phyloP scores from a whole-genome alignment of 2,113 vertebrate genomes.

The Xiphorhynchus elegans region DNA sequence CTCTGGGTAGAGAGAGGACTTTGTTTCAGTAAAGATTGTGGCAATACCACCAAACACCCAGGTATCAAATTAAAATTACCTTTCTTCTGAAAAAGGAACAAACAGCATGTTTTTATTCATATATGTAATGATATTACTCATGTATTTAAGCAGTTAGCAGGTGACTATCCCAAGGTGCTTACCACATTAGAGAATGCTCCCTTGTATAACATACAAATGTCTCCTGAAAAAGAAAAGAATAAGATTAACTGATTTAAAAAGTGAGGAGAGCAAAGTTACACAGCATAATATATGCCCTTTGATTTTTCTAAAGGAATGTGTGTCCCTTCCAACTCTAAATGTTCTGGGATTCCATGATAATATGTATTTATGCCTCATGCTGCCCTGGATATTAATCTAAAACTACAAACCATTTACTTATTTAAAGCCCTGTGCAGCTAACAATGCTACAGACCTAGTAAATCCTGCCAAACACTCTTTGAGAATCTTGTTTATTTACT shows the following conservation, averaged over 20 bases:
- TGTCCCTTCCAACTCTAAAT: background rate
- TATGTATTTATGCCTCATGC: rapidly evolving
- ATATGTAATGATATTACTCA: background rate
- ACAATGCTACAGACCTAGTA: conserved; percentile 50
- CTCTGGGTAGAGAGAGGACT: background rate
- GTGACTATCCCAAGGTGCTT: background rate
- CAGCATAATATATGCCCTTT: background rate
- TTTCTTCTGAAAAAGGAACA: background rate
- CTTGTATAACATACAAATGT: background rate
- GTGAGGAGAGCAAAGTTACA: background rate
- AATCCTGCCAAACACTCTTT: conserved; percentile 70
- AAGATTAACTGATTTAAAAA: background rate
- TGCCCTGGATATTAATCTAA: conserved; percentile 18
- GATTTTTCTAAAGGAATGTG: background rate
- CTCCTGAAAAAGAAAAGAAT: background rate
- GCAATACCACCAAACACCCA: background rate
- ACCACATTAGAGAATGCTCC: background rate
- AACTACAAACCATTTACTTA: conserved; percentile 30
- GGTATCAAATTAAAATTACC: background rate
- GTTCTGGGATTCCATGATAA: background rate
- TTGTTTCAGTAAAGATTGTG: background rate
- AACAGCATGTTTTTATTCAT: background rate
- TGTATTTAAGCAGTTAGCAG: background rate
- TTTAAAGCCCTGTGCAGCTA: conserved; percentile 38
- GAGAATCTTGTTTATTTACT: conserved; percentile 78